Base-by-base conservation (phyloP, 2,797 vertebrate species). In the Buceros bicornis region DNA sequence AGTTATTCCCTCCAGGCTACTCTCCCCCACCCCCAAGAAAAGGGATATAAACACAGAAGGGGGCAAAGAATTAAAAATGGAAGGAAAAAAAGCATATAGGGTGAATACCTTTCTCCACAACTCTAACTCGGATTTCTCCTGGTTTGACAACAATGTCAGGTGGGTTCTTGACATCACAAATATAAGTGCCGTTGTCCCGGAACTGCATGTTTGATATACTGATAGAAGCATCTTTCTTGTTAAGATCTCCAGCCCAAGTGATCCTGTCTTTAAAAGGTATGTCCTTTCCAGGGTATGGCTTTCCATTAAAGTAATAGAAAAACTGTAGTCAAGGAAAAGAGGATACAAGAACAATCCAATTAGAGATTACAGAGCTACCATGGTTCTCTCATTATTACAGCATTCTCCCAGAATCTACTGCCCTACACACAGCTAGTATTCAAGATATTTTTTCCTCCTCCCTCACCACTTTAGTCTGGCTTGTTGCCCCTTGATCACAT, bases 161-260 rank as follows among this genome's bases (percentile, higher is more conserved):
- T 3, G 99, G 99, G 92, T 99, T 99, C 97, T 98, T 99, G 89
- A 99, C 99, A 47, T 99, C 98, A 2, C 99, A 99, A 91, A 98
- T 97, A 84, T 98, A 99, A 45, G 99, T 99, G 62, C 99, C 99
- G 18, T 99, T 99, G 98, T 99, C 99, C 16, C 94, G 98, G 96
- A 99, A 99, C 94, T 99, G 98, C 93, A 98, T 98, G 19, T 99
- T 98, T 43, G 97, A 98, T 96, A 99, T 98, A 81, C 98, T 98
- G 96, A 99, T 99, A 1, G 99, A 99, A 6, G 98, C 99, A 64
- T 99, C 99, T 92, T 98, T 99, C 97, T 99, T 99, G 97, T 99
- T 99, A 54, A 99, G 98, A 96, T 99, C 99, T 81, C 99, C 99
- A 16, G 98, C 98, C 97, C 99, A 99, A 76, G 97, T 97, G 65